Percentiles rank a stretch among this genome's conserved stretches.
Conservation (phyloP, 2,113 vertebrate species). For the Brienomyrus brachyistius region DNA sequence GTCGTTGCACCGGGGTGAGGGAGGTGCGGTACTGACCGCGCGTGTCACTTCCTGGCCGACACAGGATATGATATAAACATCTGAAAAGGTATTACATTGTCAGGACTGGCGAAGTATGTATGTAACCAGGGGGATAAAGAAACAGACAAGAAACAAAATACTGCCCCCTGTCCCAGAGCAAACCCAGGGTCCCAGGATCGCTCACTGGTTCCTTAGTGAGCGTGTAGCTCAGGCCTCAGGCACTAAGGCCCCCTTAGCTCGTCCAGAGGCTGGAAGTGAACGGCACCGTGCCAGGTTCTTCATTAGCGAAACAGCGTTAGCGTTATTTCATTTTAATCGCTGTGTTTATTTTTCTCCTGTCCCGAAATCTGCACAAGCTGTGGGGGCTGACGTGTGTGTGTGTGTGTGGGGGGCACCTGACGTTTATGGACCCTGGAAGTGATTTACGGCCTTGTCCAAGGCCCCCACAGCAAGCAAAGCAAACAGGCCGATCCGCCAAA, state of each 20-base stretch:
- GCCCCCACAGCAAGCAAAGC: conserved; percentile 16
- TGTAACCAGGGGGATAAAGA: background rate
- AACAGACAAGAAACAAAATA: background rate
- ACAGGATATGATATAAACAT: background rate
- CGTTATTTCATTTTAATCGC: conserved; percentile 33
- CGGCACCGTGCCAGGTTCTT: background rate
- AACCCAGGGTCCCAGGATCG: background rate
- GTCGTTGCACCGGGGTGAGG: conserved; percentile 28
- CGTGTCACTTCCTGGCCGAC: background rate
- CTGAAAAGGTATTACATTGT: background rate
- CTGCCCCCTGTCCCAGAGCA: background rate
- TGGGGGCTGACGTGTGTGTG: conserved; percentile 6
- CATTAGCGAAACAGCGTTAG: conserved; percentile 20
- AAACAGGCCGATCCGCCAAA: background rate
- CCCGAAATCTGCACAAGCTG: conserved; percentile 32
- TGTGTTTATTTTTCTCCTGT: conserved; percentile 41
- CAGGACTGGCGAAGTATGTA: background rate
- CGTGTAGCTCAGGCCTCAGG: background rate
- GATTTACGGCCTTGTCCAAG: conserved; percentile 38
- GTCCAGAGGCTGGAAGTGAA: background rate
- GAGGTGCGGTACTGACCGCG: background rate
- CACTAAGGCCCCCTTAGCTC: background rate
- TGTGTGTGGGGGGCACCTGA: background rate
- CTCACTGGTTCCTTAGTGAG: background rate
- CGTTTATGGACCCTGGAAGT: conserved; percentile 37